Base-by-base conservation (phyloP, 2,888 invertebrate genomes). In the Serripes groenlandicus region DNA sequence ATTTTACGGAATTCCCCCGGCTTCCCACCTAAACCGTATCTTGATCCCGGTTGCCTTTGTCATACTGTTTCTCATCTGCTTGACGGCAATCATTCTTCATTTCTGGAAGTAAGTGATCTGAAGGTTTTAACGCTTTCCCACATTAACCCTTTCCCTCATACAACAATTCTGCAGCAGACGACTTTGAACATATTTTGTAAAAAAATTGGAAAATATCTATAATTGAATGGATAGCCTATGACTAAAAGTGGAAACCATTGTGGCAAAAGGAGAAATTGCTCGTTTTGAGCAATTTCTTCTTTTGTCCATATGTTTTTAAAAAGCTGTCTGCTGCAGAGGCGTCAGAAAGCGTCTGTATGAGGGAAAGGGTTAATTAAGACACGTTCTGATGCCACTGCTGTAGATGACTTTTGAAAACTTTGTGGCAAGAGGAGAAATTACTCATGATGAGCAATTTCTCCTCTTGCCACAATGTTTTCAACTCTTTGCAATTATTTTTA, bases 41-140 rank as follows among this genome's bases (percentile, higher is more conserved):
- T 86, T 91, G 56, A 91, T 90, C 35, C 90, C 90, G 0, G 78
- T 91, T 23, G 90, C 91, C 18, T 86, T 83, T 74, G 75, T 82
- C 11, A 80, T 90, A 32, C 58, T 91, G 7, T 28, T 89, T 0
- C 69, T 75, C 0, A 70, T 91, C 30, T 88, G 87, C 28, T 73
- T 90, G n/a, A 28, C 89, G 9, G 86, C 90, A 9, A n/a, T 91
- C 30, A 75, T 76, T 18, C 83, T 90, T 0, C 83, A 88, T 35
- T 72, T 81, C 54, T 90, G 90, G 89, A 84, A 86, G 91, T 91
- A 85, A 49, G 3, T 49, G 2, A 21, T 21, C 21, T 15, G 49
- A 2, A 42, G 42, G 15, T 7, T 42, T 42, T 42, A 42, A 42
- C 15, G 7, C 42, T 42, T 42, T 42, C 9, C 42, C 42, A 42